These are phyloP conservation scores for Lethenteron camtschaticum DNA, from an alignment of 2,113 vertebrate species.

Conservation along the genomic window DNA sequence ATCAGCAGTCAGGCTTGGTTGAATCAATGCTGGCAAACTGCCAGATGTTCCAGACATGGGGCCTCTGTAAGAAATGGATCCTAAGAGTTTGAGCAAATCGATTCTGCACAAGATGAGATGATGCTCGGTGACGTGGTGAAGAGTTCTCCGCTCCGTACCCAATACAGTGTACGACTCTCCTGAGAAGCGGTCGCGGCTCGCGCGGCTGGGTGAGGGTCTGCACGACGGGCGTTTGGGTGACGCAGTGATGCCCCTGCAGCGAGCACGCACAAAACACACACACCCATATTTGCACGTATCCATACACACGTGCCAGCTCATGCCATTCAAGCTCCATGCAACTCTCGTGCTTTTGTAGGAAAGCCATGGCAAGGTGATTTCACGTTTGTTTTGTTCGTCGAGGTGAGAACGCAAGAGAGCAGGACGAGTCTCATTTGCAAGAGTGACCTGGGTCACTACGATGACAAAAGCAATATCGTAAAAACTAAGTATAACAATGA, in stretches of 20 bases:
- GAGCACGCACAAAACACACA: neutral
- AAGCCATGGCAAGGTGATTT: no score
- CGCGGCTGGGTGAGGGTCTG: slow-evolving; percentile 11
- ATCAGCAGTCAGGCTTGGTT: no score
- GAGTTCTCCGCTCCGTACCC: slow-evolving; percentile 25
- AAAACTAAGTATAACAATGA: no score
- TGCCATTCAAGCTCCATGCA: neutral
- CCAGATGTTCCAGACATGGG: neutral
- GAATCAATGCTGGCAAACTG: neutral
- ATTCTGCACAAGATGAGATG: slow-evolving; percentile 1
- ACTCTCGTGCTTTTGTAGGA: no score
- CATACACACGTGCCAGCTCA: neutral
- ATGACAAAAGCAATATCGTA: no score
- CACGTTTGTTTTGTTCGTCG: no score
- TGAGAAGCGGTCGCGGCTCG: slow-evolving; percentile 49
- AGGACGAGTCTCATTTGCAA: no score
- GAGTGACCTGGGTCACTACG: no score
- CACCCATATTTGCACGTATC: neutral
- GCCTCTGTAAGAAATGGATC: neutral
- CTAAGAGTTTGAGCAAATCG: neutral
- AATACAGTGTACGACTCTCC: slow-evolving; percentile 85
- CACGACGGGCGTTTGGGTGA: no score
- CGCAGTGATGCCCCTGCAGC: no score
- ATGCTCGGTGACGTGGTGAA: no score
- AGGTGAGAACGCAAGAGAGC: no score